Conservation (phyloP, 2,113 vertebrate species). For the Nicator chloris region DNA sequence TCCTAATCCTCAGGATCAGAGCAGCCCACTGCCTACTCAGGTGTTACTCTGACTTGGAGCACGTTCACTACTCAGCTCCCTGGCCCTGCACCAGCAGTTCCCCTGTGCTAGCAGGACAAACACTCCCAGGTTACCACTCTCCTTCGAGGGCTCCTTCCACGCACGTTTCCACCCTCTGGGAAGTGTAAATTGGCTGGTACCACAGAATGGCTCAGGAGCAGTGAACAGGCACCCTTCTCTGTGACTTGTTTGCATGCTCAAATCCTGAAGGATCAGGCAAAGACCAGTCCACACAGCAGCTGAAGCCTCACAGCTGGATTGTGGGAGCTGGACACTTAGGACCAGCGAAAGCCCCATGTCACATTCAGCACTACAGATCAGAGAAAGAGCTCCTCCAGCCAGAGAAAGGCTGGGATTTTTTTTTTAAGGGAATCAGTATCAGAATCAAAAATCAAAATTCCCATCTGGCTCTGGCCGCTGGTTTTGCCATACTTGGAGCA, state of each 20-base stretch:
- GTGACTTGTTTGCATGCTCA: neutral
- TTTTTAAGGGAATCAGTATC: neutral
- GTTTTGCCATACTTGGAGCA: neutral
- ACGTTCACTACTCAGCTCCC: neutral
- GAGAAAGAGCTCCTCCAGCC: neutral
- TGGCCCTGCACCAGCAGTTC: neutral
- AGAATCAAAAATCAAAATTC: neutral
- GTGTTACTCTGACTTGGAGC: neutral
- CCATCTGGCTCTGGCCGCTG: accelerated
- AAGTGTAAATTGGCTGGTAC: neutral
- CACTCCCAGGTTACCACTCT: neutral
- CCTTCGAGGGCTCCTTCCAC: neutral
- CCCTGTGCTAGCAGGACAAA: neutral
- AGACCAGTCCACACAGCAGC: neutral
- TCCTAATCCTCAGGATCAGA: neutral
- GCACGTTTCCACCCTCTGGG: neutral
- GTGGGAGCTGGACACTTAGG: neutral
- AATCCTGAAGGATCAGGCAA: neutral
- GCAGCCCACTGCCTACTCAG: neutral
- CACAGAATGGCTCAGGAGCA: neutral
- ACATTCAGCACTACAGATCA: neutral
- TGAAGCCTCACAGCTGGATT: neutral
- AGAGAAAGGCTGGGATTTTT: neutral
- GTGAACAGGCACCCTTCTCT: neutral
- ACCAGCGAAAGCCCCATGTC: neutral